Base-by-base conservation (phyloP, 2,888 invertebrate species). In the Drosophila tanythrix region DNA sequence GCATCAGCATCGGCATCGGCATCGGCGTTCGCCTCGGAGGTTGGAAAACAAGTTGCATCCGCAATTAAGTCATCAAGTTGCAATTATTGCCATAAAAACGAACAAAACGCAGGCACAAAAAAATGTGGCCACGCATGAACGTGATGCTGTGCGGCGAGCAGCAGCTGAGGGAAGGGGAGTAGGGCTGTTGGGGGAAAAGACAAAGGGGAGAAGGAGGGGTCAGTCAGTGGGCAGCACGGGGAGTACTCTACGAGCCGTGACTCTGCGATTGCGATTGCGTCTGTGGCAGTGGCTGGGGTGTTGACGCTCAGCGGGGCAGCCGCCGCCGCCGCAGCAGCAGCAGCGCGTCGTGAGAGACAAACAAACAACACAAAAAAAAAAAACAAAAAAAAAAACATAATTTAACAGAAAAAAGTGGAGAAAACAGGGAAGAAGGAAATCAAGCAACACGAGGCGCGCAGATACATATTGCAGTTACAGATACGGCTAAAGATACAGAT, bases 41-140 rank as follows among this genome's bases (percentile, higher is more conserved):
- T 83, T 90, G 90, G 87, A 88, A 88, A 88, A 88, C 87, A 88
- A 90, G 91, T 88, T 88, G 91, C 88, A 91, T 88, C 88, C 88
- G 88, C 88, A 88, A 88, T 88, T 88, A 88, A 88, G 88, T 88
- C 91, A 88, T 88, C 88, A 88, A 88, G 81, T 88, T 88, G 88
- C 88, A 88, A 88, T 88, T 88, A 88, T 88, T 91, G 88, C 88
- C 90, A 91, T 91, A 90, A 88, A 88, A 88, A 86, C 90, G 85
- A 90, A 86, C 90, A 90, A 86, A 86, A 90, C 83, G 90, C 91
- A 90, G 82, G 65, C 73, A 51, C 33, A 65, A 77, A 79, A 88
- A 84, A 89, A 79, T 90, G 85, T 90, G 90, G 87, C 90, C 87
- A 88, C 87, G 87, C 87, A 88, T 86, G 85, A 90, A 90, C 85